Evolutionary conservation across 2,797 vertebrate species (phyloP).

Genomic region (Euthynnus affinis): DNA sequence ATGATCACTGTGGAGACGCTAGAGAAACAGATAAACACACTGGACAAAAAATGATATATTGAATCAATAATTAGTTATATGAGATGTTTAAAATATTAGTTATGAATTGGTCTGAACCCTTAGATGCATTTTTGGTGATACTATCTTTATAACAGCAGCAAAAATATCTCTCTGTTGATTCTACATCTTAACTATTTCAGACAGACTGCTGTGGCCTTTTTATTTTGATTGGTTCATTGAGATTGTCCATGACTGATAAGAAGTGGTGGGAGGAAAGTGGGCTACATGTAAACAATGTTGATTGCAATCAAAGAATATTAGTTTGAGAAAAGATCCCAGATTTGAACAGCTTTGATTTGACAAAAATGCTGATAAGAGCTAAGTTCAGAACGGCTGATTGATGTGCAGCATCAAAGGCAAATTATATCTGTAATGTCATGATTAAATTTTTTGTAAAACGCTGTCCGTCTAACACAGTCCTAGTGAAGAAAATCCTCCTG

Average conservation of each 20-base stretch:
- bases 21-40: no score
- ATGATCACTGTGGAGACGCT: no score
- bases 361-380: neutral
- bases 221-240: neutral
- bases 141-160: no score
- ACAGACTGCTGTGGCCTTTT: neutral
- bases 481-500: neutral
- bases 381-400: no score
- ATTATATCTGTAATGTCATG: neutral
- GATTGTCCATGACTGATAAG: no score
- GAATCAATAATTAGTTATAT: no score
- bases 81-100: no score
- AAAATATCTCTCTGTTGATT: neutral
- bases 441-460: neutral
- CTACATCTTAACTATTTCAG: neutral
- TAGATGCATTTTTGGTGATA: no score
- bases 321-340: neutral
- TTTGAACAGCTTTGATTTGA: neutral
- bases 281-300: slow-evolving; percentile 17
- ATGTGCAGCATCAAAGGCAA: neutral
- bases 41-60: no score
- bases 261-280: no score
- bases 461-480: neutral
- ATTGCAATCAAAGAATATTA: slow-evolving; percentile 1
- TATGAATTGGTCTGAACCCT: no score